A percentile compares a stretch with the other conserved stretches of the same genome.
Conservation (phyloP, 2,113 vertebrate genomes). For the Paracanthobrama guichenoti region DNA sequence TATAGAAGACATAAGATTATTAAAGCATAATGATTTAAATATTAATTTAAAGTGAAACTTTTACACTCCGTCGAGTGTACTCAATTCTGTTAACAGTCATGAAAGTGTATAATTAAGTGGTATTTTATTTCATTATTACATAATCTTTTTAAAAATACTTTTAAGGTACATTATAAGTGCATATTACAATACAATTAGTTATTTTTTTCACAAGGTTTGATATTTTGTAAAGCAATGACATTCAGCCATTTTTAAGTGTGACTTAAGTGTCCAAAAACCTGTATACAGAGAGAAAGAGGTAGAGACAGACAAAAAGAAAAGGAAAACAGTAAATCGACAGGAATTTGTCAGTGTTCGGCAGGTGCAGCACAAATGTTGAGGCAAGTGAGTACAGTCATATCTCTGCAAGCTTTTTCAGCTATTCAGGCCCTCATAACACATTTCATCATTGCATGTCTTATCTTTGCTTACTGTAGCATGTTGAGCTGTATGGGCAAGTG, state of each 20-base stretch:
- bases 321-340: neutral
- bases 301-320: neutral
- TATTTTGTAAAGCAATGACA: neutral
- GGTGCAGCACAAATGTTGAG: conserved; percentile 29
- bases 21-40: neutral
- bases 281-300: neutral
- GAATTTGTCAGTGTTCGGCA: conserved; percentile 32
- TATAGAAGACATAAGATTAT: neutral
- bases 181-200: too few relatives aligned
- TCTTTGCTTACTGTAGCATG: conserved; percentile 3
- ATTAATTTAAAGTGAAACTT: neutral
- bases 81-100: too few relatives aligned
- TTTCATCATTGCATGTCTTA: conserved; percentile 4
- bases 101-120: too few relatives aligned
- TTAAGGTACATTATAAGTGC: too few relatives aligned
- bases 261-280: conserved; percentile 9
- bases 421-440: neutral
- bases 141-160: too few relatives aligned
- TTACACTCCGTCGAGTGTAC: neutral
- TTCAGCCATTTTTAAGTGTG: neutral
- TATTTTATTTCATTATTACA: too few relatives aligned
- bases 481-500: neutral
- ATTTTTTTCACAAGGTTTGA: neutral
- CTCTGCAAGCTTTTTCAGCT: conserved; percentile 26
- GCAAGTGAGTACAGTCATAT: conserved; percentile 44